phyloP scores from a whole-genome alignment of 1,140 invertebrate species.

The Conus ventricosus region DNA sequence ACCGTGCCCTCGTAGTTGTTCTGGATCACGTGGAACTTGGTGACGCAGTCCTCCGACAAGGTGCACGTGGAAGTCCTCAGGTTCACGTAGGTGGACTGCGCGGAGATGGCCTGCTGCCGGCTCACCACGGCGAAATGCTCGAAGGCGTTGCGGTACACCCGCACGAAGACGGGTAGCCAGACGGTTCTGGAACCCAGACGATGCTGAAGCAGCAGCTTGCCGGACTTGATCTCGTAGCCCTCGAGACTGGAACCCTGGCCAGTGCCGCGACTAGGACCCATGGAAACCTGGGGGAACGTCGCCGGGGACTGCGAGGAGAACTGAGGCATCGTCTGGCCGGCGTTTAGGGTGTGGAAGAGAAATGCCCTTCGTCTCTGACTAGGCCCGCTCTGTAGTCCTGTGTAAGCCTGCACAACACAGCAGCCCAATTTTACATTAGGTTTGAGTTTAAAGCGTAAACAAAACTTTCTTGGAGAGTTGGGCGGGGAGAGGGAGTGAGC shows the following conservation, averaged over 20 bases:
- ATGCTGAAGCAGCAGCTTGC: slow-evolving; percentile 19
- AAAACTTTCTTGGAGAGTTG: too few species aligned
- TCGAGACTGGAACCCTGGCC: background rate
- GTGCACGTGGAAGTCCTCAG: slow-evolving; percentile 6
- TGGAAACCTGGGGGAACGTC: too few species aligned
- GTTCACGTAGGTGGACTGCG: slow-evolving; percentile 22
- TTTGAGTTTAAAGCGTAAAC: too few species aligned
- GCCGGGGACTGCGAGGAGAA: too few species aligned
- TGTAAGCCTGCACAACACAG: too few species aligned
- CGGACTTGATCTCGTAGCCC: slow-evolving; percentile 21
- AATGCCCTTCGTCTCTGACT: too few species aligned
- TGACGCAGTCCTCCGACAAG: background rate
- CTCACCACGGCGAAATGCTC: slow-evolving; percentile 33
- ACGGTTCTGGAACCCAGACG: background rate
- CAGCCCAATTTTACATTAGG: too few species aligned
- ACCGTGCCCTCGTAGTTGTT: slow-evolving; percentile 36
- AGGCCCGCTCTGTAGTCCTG: too few species aligned
- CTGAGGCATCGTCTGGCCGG: too few species aligned
- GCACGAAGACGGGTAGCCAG: slow-evolving; percentile 23
- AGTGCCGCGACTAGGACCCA: background rate
- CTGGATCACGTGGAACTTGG: slow-evolving; percentile 26
- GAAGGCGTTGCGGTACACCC: slow-evolving; percentile 30
- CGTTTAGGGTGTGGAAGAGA: too few species aligned
- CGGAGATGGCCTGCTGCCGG: slow-evolving; percentile 11
- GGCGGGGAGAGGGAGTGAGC: too few species aligned